Base-by-base conservation (phyloP, 2,113 vertebrate species). In the Trematocara stigmaticum region DNA sequence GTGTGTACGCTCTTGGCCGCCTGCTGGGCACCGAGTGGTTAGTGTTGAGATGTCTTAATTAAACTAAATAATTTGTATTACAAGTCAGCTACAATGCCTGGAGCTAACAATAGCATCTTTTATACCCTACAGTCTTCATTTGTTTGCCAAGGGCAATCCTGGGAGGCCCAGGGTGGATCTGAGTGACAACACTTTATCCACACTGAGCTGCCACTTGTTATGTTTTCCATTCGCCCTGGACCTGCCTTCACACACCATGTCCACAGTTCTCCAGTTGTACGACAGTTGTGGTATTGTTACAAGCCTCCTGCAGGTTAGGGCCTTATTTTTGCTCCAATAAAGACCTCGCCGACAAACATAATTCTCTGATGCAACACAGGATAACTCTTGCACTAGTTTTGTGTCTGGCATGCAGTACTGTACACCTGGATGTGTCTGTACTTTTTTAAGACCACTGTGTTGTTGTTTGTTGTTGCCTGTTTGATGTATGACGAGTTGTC, bases 151-250 rank as follows among this genome's bases (percentile, higher is more conserved):
- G 29, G 87, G 76, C 76, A 18, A 26, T 66, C 79, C 82, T 5
- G 83, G 69, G 47, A 90, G 79, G 23, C 42, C 5, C 11, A 92
- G 92, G 80, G 84, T 79, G 76, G 90, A 90, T 83, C 80, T 34
- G 76, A 91, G 64, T 89, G 59, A 53, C n/a, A 78, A 84, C 92
- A 94, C 87, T 66, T 83, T 97, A 66, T 90, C 93, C 2, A 26
- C 91, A 83, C 88, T 96, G 90, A 96, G 94, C 95, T 97, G 95
- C 94, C 94, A 94, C 80, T 84, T 97, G 83, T 87, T 97, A 81
- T 96, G 96, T 89, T 95, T 97, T 83, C 96, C 96, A 1, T 96
- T 96, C 4, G 94, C 95, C 66, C 71, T 96, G 91, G 95, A 96
- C 56, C 86, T 97, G 71, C 94, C 94, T 26, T 49, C 92, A 10